Evolutionary conservation across 2,797 vertebrate species (phyloP), one percentile per base, ranked within the genome.

Genomic region (Gambelia wislizenii): DNA sequence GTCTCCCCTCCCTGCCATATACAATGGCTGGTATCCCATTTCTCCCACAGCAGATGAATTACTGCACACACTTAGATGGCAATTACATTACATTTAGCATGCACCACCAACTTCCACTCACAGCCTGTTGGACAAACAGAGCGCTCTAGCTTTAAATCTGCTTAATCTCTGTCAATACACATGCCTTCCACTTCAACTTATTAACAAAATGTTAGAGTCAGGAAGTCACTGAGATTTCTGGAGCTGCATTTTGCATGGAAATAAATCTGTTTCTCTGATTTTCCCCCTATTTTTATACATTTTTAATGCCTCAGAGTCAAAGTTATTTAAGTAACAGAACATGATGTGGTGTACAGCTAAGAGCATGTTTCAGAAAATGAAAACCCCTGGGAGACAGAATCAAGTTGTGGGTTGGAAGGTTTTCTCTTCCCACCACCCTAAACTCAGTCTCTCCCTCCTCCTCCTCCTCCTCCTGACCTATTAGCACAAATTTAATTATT

Each of bases 11-110:
- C 89, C 70, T 92, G 30, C 39, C 0, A 39, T 16, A 82, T 54
- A 69, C 84, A 70, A 47, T 94, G 91, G 87, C 86, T 90, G 85
- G 77, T 72, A 64, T 9, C 78, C 54, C 82, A 83, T 93, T 76
- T 75, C 0, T 92, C 96, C 93, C 90, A 91, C 92, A 82, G 69
- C 94, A 96, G 94, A 94, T 89, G 47, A 89, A 91, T 95, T 89
- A 77, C 91, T 88, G 69, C 0, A 0, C n/a, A 39, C 54, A 6
- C 92, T 95, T 93, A 87, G 84, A 84, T 67, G 84, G 92, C 93
- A 92, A 95, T 95, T 95, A 91, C 84, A 89, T 86, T 95, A 94
- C 91, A 72, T 93, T 95, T 95, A 91, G 70, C 84, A 91, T 93
- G 92, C 91, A 93, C 93, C 92, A 92, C 91, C 88, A 92, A 75